Evolutionary conservation across 1,140 invertebrate species (phyloP).

Genomic region (Zaprionus tsacasi): DNA sequence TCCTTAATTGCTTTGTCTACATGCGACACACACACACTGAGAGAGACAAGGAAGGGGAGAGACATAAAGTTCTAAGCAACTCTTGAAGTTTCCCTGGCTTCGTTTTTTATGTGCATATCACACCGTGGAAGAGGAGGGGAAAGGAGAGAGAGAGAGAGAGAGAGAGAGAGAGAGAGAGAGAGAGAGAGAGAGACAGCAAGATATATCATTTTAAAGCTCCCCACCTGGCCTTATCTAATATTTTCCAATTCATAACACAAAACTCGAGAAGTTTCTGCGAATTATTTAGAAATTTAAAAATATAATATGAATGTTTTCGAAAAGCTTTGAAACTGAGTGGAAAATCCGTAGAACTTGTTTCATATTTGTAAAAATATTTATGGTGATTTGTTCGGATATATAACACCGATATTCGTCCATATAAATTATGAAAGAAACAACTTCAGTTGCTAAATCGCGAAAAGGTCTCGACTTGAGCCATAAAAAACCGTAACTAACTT

Average conservation of each 20-base stretch:
- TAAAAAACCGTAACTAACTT: constrained; percentile 9
- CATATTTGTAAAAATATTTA: not conserved
- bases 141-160: not conserved
- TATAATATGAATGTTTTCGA: not conserved
- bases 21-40: not conserved
- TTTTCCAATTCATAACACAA: not conserved
- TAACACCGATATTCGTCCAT: not conserved
- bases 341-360: not conserved
- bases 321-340: not conserved
- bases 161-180: not conserved
- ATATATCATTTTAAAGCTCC: not conserved
- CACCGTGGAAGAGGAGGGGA: not conserved
- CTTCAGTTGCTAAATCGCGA: not conserved
- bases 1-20: constrained; percentile 6
- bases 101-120: not conserved
- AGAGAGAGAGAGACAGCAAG: not conserved
- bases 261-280: not conserved
- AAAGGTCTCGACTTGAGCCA: constrained; percentile 5
- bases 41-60: not conserved
- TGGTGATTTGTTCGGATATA: not conserved
- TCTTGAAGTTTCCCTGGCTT: not conserved
- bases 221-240: not conserved
- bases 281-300: not conserved
- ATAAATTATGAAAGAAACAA: constrained; percentile 2
- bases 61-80: constrained; percentile 1